Evolutionary conservation across 1,140 invertebrate species (phyloP).

Genomic region (Brachionus plicatilis): DNA sequence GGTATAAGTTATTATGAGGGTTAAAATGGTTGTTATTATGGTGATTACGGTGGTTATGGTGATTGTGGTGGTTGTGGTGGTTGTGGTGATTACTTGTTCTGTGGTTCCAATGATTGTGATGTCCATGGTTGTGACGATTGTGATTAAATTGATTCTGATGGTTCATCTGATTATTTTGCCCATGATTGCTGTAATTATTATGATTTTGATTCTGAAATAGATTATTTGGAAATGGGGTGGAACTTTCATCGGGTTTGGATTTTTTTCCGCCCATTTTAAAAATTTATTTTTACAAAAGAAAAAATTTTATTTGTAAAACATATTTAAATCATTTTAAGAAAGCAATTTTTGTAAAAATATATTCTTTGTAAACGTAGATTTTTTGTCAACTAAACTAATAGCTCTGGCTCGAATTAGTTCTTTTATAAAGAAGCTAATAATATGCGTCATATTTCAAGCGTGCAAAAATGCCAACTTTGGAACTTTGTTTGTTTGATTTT

Average conservation of each 20-base stretch:
- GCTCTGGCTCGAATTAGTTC: neutral
- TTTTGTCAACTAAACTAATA: neutral
- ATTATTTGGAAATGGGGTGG: neutral
- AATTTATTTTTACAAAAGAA: neutral
- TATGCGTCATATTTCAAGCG: neutral
- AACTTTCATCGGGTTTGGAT: neutral
- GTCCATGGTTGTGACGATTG: neutral
- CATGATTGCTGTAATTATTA: neutral
- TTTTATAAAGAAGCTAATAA: neutral
- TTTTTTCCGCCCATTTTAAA: neutral
- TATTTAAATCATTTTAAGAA: neutral
- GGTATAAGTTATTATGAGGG: neutral
- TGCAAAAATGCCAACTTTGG: neutral
- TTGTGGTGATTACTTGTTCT: neutral
- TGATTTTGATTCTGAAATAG: neutral
- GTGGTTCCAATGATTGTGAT: neutral
- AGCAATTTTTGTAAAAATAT: neutral
- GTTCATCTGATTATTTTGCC: neutral
- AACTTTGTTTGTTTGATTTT: neutral
- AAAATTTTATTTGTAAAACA: neutral
- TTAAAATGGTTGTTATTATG: neutral
- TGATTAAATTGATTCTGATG: neutral
- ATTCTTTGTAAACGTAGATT: neutral
- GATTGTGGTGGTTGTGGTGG: neutral
- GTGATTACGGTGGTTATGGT: neutral